Evolutionary conservation across 2,113 vertebrate species (phyloP).

Genomic region (Uria aalge): DNA sequence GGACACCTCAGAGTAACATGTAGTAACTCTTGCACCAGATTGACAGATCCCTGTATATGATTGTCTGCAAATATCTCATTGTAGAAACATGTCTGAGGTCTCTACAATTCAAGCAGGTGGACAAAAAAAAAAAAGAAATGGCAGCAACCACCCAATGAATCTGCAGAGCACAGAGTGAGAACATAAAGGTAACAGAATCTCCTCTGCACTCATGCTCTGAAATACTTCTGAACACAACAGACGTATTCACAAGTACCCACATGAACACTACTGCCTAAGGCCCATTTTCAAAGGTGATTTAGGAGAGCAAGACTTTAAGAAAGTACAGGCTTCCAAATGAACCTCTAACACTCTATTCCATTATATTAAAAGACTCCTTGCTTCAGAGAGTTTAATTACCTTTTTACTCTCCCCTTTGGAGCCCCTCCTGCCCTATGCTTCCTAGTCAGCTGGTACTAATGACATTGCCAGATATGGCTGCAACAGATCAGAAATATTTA

Average conservation of each 20-base stretch:
- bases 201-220: neutral
- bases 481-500: neutral
- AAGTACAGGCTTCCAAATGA: neutral
- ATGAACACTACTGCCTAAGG: neutral
- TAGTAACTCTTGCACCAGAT: neutral
- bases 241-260: neutral
- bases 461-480: neutral
- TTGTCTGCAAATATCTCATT: neutral
- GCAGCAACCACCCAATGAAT: neutral
- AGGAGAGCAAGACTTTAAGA: neutral
- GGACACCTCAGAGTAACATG: neutral
- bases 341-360: neutral
- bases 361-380: neutral
- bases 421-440: neutral
- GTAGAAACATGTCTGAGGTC: neutral
- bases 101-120: neutral
- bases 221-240: neutral
- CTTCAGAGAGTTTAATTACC: conserved; percentile 11
- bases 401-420: neutral
- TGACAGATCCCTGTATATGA: neutral
- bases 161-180: neutral
- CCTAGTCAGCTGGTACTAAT: neutral
- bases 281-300: neutral
- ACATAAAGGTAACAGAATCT: neutral
- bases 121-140: neutral